A percentile compares a stretch with the other conserved stretches of the same genome.
Evolutionary conservation across 2,797 vertebrate genomes (phyloP).

Genomic region (Chromobotia macracanthus): DNA sequence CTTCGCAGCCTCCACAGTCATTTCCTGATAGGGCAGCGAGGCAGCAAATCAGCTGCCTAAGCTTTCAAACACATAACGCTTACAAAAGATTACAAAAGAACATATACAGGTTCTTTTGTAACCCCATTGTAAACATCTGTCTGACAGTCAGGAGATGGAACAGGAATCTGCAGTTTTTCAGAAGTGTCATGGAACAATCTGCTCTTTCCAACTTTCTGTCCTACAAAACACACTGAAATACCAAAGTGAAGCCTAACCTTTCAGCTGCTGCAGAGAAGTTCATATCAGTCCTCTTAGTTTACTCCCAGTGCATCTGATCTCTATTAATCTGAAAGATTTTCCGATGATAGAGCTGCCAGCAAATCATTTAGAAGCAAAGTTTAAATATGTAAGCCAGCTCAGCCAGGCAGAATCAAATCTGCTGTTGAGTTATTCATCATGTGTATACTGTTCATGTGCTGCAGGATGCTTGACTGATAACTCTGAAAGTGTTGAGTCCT

Average conservation of each 20-base stretch:
- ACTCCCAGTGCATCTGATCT: not conserved
- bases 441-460: not conserved
- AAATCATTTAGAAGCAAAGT: constrained; percentile 28
- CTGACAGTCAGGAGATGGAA: too few species aligned
- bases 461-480: constrained; percentile 7
- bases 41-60: too few species aligned
- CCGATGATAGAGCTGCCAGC: constrained; percentile 28
- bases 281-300: not conserved
- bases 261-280: not conserved
- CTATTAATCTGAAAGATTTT: constrained; percentile 6
- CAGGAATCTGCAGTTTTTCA: too few species aligned
- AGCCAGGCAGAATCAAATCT: not conserved
- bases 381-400: constrained; percentile 35
- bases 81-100: too few species aligned
- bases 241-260: not conserved
- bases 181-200: not conserved
- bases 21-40: too few species aligned
- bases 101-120: too few species aligned
- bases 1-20: too few species aligned
- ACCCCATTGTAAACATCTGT: too few species aligned
- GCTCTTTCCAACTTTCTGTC: not conserved
- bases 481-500: constrained; percentile 11
- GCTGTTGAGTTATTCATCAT: not conserved
- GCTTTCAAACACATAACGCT: too few species aligned
- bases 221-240: not conserved